Percentiles rank a stretch among this genome's conserved stretches.
phyloP scores from a whole-genome alignment of 2,888 invertebrate species.

The Eilema caniola region DNA sequence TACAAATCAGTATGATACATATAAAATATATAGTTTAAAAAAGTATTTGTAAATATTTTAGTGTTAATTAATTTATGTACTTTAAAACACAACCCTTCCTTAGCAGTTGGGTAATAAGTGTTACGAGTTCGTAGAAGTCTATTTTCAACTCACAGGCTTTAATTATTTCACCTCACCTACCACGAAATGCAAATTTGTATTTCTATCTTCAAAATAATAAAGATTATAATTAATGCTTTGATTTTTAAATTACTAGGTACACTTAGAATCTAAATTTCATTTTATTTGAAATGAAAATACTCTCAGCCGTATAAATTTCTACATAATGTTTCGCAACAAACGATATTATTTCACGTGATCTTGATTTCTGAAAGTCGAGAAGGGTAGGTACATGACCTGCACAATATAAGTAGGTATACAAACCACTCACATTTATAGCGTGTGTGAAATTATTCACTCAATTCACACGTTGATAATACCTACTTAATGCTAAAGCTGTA shows the following conservation, averaged over 20 bases:
- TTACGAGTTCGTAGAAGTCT: background rate
- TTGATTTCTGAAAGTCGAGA: background rate
- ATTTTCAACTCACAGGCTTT: background rate
- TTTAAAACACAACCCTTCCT: no score
- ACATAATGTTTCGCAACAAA: background rate
- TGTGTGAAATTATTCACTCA: background rate
- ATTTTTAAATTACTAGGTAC: background rate
- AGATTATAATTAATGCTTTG: background rate
- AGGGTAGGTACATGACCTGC: background rate
- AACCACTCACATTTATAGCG: background rate
- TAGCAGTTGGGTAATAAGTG: no score
- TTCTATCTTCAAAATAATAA: background rate
- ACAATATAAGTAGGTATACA: background rate
- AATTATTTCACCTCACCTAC: background rate
- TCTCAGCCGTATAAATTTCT: background rate
- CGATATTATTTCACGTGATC: background rate
- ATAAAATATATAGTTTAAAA: no score
- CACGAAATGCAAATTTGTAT: background rate
- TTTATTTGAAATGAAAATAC: background rate
- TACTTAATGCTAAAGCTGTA: background rate
- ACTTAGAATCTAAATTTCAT: background rate
- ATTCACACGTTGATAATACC: constrained; percentile 11
- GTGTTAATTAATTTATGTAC: no score
- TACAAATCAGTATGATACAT: no score
- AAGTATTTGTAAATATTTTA: no score